phyloP scores from a whole-genome alignment of 2,113 vertebrate species.

The Neopipo cinnamomea region DNA sequence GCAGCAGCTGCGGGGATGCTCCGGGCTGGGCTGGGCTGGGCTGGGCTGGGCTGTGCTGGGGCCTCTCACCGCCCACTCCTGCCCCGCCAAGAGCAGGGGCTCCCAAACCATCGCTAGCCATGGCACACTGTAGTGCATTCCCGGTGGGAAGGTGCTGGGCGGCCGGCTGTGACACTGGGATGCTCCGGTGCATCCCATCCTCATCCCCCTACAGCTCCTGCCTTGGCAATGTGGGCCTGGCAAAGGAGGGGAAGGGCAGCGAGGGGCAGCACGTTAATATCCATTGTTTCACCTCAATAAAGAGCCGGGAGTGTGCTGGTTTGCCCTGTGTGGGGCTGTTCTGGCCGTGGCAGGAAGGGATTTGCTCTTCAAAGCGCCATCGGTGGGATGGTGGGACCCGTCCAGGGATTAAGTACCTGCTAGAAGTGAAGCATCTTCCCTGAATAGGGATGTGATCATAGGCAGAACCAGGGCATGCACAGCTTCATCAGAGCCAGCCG shows the following conservation, averaged over 20 bases:
- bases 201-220: not conserved
- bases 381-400: not conserved
- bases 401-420: not conserved
- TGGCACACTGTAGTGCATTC: not conserved
- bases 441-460: not conserved
- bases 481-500: not conserved
- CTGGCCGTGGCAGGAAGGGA: fast-evolving
- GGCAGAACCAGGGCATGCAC: not conserved
- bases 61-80: not conserved
- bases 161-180: fast-evolving
- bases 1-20: not conserved
- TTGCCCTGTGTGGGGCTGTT: fast-evolving
- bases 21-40: not conserved
- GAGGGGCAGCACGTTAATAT: not conserved
- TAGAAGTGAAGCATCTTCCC: not conserved
- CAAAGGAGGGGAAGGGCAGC: not conserved
- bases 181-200: fast-evolving
- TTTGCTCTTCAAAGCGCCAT: fast-evolving
- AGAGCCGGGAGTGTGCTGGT: not conserved
- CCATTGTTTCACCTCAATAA: not conserved
- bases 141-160: not conserved
- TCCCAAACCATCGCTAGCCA: fast-evolving
- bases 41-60: not conserved
- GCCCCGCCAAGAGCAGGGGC: not conserved
- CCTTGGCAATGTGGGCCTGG: not conserved